Evolutionary conservation across 2,113 vertebrate species (phyloP), one percentile per base, ranked within the genome.

Genomic region (human): DNA sequence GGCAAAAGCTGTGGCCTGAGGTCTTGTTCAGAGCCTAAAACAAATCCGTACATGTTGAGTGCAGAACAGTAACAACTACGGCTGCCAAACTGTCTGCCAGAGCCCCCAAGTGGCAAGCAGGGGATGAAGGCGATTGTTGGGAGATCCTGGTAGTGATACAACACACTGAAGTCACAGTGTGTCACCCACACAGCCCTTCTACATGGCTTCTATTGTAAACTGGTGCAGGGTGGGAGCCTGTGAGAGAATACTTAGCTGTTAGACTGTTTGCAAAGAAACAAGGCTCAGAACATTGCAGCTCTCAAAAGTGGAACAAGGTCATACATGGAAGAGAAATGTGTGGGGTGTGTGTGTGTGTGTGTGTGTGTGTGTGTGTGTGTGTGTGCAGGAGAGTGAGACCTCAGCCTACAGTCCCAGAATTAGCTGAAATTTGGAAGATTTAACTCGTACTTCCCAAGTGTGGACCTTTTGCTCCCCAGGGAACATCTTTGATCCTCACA

Each of bases 51-150:
- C 84, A 8, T 66, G 66, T 40, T 38, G 89, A 88, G 18, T 16
- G 6, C 80, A 92, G 92, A 83, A 52, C 35, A 27, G 3, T 20
- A 61, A 68, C 79, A 55, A 35, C 52, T 48, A n/a, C 83, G 70
- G 94, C 97, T 97, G 96, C 95, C 95, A 88, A 79, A 30, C 76
- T 27, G 87, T 76, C 95, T 96, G 96, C 94, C 57, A 86, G 87
- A 79, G 50, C 50, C 61, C 94, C 76, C 22, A 90, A 85, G 70
- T 18, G 50, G 76, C 80, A 88, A 89, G 73, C 70, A 50, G 92
- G 6, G 52, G 90, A 38, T 52, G 80, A 68, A 57, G 52, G 79
- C 0, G 2, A 84, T 40, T 64, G 82, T 84, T 87, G 68, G 1
- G 75, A 80, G 78, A 66, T 48, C 57, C 45, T 1, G 4, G 18